Percentiles rank a stretch among this genome's conserved stretches.
Evolutionary conservation across 2,113 vertebrate species (phyloP).

Genomic region (Peromyscus californicus): DNA sequence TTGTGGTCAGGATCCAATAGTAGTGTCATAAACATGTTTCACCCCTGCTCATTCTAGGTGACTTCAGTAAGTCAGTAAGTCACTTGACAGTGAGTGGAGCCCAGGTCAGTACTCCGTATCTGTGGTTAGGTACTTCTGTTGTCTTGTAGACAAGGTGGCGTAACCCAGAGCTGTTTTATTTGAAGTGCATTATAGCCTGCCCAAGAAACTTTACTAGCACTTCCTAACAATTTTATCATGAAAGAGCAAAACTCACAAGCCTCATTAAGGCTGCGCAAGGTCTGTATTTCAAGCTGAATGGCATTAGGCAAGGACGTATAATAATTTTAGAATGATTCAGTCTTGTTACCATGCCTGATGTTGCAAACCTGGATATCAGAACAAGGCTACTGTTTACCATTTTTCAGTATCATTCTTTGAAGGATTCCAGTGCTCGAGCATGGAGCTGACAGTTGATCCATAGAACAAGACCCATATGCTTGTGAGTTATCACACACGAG

Average conservation of each 20-base stretch:
- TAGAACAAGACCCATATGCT: conserved; percentile 40
- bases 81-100: conserved; percentile 16
- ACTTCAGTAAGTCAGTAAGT: background rate
- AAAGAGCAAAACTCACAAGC: conserved; percentile 29
- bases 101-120: background rate
- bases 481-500: conserved; percentile 17
- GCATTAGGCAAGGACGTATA: conserved; percentile 41
- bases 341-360: conserved; percentile 10
- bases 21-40: background rate
- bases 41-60: conserved; percentile 2
- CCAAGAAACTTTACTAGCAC: conserved; percentile 55
- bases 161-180: conserved; percentile 8
- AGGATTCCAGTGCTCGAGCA: background rate
- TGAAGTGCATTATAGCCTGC: conserved; percentile 20
- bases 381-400: conserved; percentile 24
- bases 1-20: background rate
- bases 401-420: conserved; percentile 53
- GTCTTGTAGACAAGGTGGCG: background rate
- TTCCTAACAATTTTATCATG: conserved; percentile 23
- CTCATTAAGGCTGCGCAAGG: background rate
- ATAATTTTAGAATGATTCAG: conserved; percentile 53
- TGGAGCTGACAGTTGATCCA: conserved; percentile 35
- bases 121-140: background rate
- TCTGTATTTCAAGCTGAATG: conserved; percentile 56
- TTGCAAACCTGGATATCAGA: conserved; percentile 25